Evolutionary conservation across 2,113 vertebrate genomes (phyloP).

Genomic region (Machaerirhynchus nigripectus): DNA sequence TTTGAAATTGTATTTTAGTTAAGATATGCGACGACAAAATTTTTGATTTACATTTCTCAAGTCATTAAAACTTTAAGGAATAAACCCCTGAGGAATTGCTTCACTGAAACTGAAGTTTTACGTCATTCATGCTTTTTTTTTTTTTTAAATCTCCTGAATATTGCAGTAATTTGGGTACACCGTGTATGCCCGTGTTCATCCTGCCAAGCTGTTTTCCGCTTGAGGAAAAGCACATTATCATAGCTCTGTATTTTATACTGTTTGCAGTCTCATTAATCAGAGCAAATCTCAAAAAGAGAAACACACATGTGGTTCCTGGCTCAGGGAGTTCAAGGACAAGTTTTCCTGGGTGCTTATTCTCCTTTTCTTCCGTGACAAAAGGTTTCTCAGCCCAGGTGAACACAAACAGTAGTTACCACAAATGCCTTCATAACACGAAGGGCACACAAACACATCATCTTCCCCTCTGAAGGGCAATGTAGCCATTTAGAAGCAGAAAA

Average conservation of each 20-base stretch:
- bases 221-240: accelerated
- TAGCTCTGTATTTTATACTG: not conserved
- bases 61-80: not conserved
- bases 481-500: not conserved
- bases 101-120: not conserved
- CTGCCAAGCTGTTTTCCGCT: not conserved
- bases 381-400: not conserved
- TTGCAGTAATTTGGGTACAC: not conserved
- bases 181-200: accelerated
- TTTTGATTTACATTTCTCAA: not conserved
- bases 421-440: accelerated
- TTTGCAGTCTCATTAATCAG: not conserved
- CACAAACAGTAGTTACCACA: not conserved
- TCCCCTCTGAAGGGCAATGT: not conserved
- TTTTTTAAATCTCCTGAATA: not conserved
- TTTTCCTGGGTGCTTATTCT: not conserved
- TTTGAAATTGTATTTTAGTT: not conserved
- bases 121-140: accelerated
- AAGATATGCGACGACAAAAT: not conserved
- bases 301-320: not conserved
- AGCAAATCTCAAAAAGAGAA: not conserved
- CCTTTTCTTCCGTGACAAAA: accelerated
- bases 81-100: not conserved
- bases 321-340: not conserved
- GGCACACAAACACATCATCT: not conserved